Percentiles rank a stretch among this genome's conserved stretches.
Evolutionary conservation across 92 coral and sea anemone species (phyloP).

Genomic region (Zoanthus sansibaricus): DNA sequence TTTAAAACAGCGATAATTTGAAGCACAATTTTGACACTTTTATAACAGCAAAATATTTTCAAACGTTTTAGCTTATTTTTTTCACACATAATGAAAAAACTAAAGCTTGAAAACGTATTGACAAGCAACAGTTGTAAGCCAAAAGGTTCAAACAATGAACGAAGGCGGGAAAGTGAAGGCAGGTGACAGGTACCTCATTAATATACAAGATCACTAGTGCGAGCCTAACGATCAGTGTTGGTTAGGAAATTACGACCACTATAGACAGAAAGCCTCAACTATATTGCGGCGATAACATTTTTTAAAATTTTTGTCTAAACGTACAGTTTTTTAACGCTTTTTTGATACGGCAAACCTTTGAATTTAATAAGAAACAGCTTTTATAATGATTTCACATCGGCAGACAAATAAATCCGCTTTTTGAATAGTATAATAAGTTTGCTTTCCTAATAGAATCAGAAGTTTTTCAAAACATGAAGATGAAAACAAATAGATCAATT

Average conservation of each 20-base stretch:
- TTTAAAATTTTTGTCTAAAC: not conserved
- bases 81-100: slow-evolving; percentile 31
- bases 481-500: slow-evolving; percentile 40
- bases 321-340: not conserved
- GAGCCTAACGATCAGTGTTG: slow-evolving; percentile 1
- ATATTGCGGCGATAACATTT: not conserved
- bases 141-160: slow-evolving; percentile 23
- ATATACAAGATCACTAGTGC: slow-evolving; percentile 14
- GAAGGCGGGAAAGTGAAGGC: slow-evolving; percentile 32
- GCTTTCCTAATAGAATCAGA: slow-evolving; percentile 13
- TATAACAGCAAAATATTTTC: not conserved
- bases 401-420: slow-evolving; percentile 30
- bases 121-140: slow-evolving; percentile 23
- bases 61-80: slow-evolving; percentile 7
- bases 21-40: not conserved
- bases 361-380: not conserved
- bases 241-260: not conserved
- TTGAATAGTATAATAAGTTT: slow-evolving; percentile 35
- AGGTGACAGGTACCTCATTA: slow-evolving; percentile 10
- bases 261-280: slow-evolving; percentile 1
- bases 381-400: slow-evolving; percentile 15
- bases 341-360: not conserved
- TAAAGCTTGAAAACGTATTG: slow-evolving; percentile 10
- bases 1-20: not conserved
- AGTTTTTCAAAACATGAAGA: slow-evolving; percentile 17